Evolutionary conservation across 2,113 vertebrate genomes (phyloP), one percentile per base, ranked within the genome.

Genomic region (Nothobranchius kuhntae): DNA sequence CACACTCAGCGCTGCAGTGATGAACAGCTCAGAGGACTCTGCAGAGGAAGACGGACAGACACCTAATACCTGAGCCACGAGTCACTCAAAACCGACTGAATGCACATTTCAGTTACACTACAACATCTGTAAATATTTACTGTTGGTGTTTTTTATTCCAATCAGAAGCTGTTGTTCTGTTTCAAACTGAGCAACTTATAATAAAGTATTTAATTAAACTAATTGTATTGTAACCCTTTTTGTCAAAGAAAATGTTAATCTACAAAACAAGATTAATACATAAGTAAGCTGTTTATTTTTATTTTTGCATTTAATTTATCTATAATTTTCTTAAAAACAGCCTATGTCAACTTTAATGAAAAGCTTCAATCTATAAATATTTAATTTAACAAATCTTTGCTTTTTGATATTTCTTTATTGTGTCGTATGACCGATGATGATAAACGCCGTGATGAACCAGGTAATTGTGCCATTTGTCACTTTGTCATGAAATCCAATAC

Each of bases 1-100:
- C 24, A 66, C 76, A 57, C 88, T 94, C 70, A 91, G 91, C 53
- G 86, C 89, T n/a, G 85, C 81, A 10, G 88, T 93, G 74, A 78
- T 91, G 53, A 83, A 89, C 83, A 89, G 90, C 75, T 91, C 91
- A 21, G 93, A 92, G 38, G 89, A 90, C 56, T 89, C 86, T 24
- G 83, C 68, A 14, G 92, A 92, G 61, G 90, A 85, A 47, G 83
- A 83, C 53, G 58, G 67, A 78, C 26, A 76, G 70, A 48, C 68
- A 63, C 68, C 65, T 85, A 75, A 86, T 65, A 80, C 75, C 64
- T 84, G 66, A 66, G n/a, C 10, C 68, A 80, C 65, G 75, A 76
- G n/a, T 82, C 76, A 83, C 52, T 46, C 40, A 48, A 71, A 57
- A 53, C 57, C 6, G 6, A 40, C 1, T 9, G 38, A 40, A 40